Conservation (phyloP, 2,797 vertebrate genomes). For the Amblyraja radiata region DNA sequence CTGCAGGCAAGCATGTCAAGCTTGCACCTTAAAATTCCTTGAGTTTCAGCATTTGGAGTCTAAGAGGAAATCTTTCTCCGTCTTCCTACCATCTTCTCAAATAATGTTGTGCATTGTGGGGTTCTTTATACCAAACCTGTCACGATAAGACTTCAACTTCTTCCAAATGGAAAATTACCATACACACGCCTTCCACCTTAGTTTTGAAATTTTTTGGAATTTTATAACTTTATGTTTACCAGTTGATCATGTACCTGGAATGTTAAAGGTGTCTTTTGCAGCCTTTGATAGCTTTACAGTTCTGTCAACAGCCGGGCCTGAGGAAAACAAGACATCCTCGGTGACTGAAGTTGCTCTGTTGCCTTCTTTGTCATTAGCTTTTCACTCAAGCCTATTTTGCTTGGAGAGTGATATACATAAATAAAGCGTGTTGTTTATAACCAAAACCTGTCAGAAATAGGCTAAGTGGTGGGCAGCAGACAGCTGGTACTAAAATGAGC, state of each 20-base stretch:
- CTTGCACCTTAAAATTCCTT: not conserved
- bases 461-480: not conserved
- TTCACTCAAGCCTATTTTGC: not conserved
- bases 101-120: not conserved
- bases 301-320: slow-evolving; percentile 34
- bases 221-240: not conserved
- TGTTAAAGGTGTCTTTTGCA: not conserved
- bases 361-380: not conserved
- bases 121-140: not conserved
- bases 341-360: not conserved
- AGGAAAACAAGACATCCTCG: not conserved
- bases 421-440: not conserved
- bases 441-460: not conserved
- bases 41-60: not conserved
- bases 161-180: not conserved
- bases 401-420: not conserved
- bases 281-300: not conserved
- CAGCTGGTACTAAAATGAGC: too few species aligned
- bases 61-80: not conserved
- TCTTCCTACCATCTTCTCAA: not conserved
- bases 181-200: too few species aligned
- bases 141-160: not conserved
- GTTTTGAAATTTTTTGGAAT: not conserved
- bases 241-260: not conserved
- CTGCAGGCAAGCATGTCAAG: not conserved